Evolutionary conservation across 2,113 vertebrate species (phyloP), one percentile per base, ranked within the genome.

Genomic region (Pavo muticus): DNA sequence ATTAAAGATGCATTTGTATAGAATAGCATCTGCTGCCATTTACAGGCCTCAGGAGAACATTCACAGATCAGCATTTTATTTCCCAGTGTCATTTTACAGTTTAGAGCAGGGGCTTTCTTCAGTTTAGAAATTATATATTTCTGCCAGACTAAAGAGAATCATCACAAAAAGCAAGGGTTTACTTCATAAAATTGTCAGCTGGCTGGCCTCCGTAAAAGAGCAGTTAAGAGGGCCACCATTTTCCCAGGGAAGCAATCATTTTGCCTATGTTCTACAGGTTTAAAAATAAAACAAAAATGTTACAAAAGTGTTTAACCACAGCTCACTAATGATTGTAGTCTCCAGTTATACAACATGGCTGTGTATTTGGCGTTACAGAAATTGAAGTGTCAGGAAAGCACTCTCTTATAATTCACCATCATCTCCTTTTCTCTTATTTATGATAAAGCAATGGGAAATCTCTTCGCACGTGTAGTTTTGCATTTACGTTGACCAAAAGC

Each of bases 371-470:
- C 35, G 25, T 24, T 9, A 37, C 2, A 75, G 60, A 71, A 78
- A 54, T 6, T 2, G 12, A 2, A 0, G 9, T 27, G 16, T 8
- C 37, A 25, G 30, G 10, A 72, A 2, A 57, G n/a, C 7, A 54
- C 27, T 35, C 35, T 84, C 10, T 2, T 32, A 40, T 6, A 5
- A 35, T 37, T 37, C 54, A 69, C 47, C 15, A 8, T 40, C 11
- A 35, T 18, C 70, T 83, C 42, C 21, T 82, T 93, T 89, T 44
- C 67, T 78, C 14, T 61, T 47, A 16, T 20, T 39, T 85, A 7
- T 67, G 32, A 56, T 35, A 68, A 23, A 65, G 32, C 35, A 57
- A 23, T 42, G 16, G 10, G 37, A 75, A 84, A 15, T 67, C 91
- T 71, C 47, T 47, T 72, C 54, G 27, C 73, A 75, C 6, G 5